phyloP scores from a whole-genome alignment of 1,140 invertebrate species.

The Drosophila sproati region DNA sequence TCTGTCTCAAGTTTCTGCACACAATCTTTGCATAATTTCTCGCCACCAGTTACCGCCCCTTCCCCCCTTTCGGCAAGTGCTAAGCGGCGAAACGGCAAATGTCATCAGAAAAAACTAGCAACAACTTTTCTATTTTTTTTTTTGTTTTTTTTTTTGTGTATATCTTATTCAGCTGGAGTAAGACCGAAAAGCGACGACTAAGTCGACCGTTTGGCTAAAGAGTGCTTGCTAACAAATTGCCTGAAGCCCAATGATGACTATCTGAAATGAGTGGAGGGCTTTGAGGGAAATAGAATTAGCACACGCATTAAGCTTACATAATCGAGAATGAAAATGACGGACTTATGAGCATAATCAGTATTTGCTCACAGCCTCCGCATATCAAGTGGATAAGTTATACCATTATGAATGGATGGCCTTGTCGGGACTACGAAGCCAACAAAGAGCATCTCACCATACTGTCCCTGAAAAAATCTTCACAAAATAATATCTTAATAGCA shows the following conservation, averaged over 20 bases:
- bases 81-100: slow-evolving; percentile 62
- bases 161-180: slow-evolving; percentile 8
- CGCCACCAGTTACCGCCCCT: slow-evolving; percentile 15
- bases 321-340: slow-evolving; percentile 35
- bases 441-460: not conserved
- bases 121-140: slow-evolving; percentile 42
- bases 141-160: slow-evolving; percentile 24
- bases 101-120: slow-evolving; percentile 66
- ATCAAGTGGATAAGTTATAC: slow-evolving; percentile 2
- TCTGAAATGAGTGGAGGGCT: slow-evolving; percentile 30
- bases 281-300: slow-evolving; percentile 19
- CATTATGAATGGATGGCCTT: not conserved
- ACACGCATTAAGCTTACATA: slow-evolving; percentile 48
- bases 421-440: not conserved
- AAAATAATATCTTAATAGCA: not conserved
- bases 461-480: not conserved
- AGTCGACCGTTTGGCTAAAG: not conserved
- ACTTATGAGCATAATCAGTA: slow-evolving; percentile 48
- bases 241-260: slow-evolving; percentile 50
- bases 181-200: slow-evolving; percentile 15
- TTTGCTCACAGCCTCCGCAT: slow-evolving; percentile 7
- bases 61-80: slow-evolving; percentile 25
- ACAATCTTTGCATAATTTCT: slow-evolving; percentile 82
- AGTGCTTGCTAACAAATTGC: slow-evolving; percentile 42
- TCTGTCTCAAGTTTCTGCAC: slow-evolving; percentile 59